phyloP scores from a whole-genome alignment of 2,888 invertebrate species.

The Amphipyra tragopoginis region DNA sequence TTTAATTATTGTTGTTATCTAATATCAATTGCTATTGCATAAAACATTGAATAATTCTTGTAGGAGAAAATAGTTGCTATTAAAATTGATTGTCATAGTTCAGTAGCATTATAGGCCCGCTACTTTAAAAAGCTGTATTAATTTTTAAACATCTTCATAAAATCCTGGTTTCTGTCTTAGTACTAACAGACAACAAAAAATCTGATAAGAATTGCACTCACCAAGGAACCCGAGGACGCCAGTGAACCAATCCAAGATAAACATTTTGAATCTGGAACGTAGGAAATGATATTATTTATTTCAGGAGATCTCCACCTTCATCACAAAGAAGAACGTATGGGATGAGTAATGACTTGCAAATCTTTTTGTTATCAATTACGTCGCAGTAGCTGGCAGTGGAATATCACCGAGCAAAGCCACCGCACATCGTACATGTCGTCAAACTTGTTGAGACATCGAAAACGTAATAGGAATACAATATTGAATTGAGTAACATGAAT shows the following conservation, averaged over 20 bases:
- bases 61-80: too few relatives aligned
- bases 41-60: neutral
- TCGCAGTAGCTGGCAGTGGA: conserved; percentile 62
- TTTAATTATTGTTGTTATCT: conserved; percentile 3
- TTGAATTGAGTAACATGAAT: conserved; percentile 85
- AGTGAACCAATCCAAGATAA: conserved; percentile 99
- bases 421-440: conserved; percentile 61
- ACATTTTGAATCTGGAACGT: conserved; percentile 92
- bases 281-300: conserved; percentile 71
- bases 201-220: conserved; percentile 84
- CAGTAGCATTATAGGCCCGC: neutral
- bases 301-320: conserved; percentile 60
- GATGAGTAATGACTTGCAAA: conserved; percentile 83
- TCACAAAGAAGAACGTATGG: conserved; percentile 77
- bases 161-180: neutral
- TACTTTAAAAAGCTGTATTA: neutral
- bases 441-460: conserved; percentile 64
- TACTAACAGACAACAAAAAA: neutral
- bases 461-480: conserved; percentile 76
- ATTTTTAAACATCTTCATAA: neutral
- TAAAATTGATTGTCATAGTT: neutral
- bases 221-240: conserved; percentile 98
- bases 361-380: conserved; percentile 73
- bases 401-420: conserved; percentile 58
- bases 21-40: conserved; percentile 1